A percentile compares a stretch with the other conserved stretches of the same genome.
Evolutionary conservation across 2,113 vertebrate genomes (phyloP).

Genomic region (Cyanocitta stelleri): DNA sequence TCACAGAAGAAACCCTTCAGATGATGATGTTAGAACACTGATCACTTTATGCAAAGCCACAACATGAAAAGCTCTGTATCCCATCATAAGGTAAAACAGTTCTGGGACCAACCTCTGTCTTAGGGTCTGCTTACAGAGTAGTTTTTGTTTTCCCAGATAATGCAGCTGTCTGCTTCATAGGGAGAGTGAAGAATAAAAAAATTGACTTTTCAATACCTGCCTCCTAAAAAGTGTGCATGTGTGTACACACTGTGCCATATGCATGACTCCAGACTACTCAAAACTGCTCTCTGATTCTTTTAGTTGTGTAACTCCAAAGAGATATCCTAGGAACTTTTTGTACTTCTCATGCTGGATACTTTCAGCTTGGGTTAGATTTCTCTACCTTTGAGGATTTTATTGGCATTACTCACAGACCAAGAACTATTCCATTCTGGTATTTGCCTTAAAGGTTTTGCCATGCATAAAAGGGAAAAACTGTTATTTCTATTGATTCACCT

Average conservation of each 20-base stretch:
- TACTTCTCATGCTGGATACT: not conserved
- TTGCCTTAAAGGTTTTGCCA: not conserved
- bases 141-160: not conserved
- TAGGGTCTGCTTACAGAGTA: not conserved
- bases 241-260: fast-evolving
- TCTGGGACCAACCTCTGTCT: not conserved
- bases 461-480: not conserved
- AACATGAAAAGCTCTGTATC: not conserved
- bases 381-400: not conserved
- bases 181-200: not conserved
- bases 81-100: not conserved
- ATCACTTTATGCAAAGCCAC: not conserved
- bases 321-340: not conserved
- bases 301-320: not conserved
- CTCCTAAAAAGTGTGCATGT: not conserved
- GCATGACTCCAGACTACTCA: not conserved
- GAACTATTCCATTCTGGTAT: not conserved
- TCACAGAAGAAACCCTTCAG: not conserved
- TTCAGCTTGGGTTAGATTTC: not conserved
- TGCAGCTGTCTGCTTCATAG: not conserved
- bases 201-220: not conserved
- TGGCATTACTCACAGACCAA: not conserved
- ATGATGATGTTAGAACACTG: not conserved
- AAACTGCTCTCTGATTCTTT: not conserved
- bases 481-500: not conserved